Evolutionary conservation across 2,888 invertebrate species (phyloP), one percentile per base, ranked within the genome.

Genomic region (Esperia sulphurella): DNA sequence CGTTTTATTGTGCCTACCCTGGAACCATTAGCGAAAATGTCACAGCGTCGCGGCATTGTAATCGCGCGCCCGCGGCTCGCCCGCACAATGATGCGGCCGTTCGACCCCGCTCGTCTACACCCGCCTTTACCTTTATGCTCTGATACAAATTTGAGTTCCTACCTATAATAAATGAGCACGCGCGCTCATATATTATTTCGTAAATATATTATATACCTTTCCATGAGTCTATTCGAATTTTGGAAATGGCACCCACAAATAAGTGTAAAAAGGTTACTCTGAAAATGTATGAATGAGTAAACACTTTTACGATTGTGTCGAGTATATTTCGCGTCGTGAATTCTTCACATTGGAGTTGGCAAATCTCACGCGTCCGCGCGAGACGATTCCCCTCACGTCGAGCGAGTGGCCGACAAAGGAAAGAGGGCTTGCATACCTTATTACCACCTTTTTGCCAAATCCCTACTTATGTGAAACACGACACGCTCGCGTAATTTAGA

Each of bases 21-120:
- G 82, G 72, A 84, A 88, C 88, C 88, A 88, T 89, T 89, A 88
- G 88, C 83, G 86, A 88, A 84, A 89, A 89, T 89, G 87, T 89
- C 88, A 88, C 83, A 79, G 79, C 81, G 80, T 63, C 71, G 83
- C 71, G 83, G 83, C 81, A 87, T 89, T 89, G 88, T 88, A 75
- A 78, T 79, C 83, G 78, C 74, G 69, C 65, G 76, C 77, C 77
- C 79, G 82, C 75, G 79, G 81, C 78, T 71, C 70, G 72, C 75
- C 80, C 78, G 75, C 75, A 87, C 88, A 88, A 87, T 87, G 84
- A 79, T 83, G 78, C 73, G 83, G 73, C 81, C 73, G 72, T 70
- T 77, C 83, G 81, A 84, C 85, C 86, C 77, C 76, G 70, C 72
- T 68, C 66, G 72, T 70, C 66, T 75, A 77, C 75, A 72, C 77